These are phyloP conservation scores for Cygnus buccinator DNA, from an alignment of 2,113 vertebrate species.

Conservation along the genomic window DNA sequence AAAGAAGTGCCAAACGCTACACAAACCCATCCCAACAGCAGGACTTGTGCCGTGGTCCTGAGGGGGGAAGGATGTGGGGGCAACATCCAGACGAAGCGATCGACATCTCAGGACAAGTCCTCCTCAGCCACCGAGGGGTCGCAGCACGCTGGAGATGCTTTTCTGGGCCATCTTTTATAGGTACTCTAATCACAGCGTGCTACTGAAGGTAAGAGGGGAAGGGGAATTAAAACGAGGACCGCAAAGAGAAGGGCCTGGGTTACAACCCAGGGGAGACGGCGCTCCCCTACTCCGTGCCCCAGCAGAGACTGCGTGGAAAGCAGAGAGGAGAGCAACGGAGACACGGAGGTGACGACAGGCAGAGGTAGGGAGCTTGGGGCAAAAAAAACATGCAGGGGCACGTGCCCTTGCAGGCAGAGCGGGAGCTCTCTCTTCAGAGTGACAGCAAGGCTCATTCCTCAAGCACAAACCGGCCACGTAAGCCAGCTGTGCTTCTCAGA, in stretches of 20 bases:
- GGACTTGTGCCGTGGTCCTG: accelerated
- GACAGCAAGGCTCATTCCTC: not conserved
- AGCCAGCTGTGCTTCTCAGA: not conserved
- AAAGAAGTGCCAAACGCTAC: not conserved
- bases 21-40: accelerated
- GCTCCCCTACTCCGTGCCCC: not conserved
- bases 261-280: accelerated
- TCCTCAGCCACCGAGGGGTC: not conserved
- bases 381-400: not conserved
- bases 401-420: not conserved
- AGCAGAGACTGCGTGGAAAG: not conserved
- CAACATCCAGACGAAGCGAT: accelerated
- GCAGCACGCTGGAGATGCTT: accelerated
- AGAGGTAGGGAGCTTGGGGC: not conserved
- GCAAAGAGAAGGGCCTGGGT: not conserved
- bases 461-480: not conserved
- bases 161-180: no score
- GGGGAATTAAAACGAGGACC: not conserved
- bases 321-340: not conserved
- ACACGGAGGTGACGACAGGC: not conserved
- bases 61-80: not conserved
- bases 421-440: not conserved
- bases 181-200: accelerated
- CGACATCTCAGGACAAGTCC: not conserved
- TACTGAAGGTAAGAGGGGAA: not conserved